These are phyloP conservation scores for Coilia nasus DNA, from an alignment of 2,797 vertebrate genomes.

Conservation along the genomic window DNA sequence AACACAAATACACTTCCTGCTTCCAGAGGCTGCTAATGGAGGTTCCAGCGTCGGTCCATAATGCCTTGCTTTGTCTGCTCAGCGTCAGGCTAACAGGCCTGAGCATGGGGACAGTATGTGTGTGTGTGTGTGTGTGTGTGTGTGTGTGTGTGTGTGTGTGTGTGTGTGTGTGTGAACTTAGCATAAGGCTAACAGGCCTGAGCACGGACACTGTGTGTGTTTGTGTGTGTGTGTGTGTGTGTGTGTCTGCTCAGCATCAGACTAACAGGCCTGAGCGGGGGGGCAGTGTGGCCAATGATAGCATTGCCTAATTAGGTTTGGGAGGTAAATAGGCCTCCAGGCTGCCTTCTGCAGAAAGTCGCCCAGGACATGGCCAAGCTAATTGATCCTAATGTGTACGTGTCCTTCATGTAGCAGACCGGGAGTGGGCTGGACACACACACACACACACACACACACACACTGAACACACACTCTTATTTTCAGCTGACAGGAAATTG, in stretches of 20 bases:
- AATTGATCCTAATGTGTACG: constrained; percentile 62
- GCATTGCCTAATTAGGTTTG: constrained; percentile 64
- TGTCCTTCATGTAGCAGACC: constrained; percentile 59
- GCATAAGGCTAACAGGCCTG: too few species aligned
- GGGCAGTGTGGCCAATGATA: constrained; percentile 61
- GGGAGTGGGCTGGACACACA: background rate
- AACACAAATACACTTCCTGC: background rate
- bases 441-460: constrained; percentile 25
- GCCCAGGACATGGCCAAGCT: constrained; percentile 43
- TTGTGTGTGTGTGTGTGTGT: too few species aligned
- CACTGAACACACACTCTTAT: constrained; percentile 54
- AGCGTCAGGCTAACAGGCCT: too few species aligned
- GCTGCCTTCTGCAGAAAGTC: constrained; percentile 56
- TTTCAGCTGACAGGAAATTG: constrained; percentile 71
- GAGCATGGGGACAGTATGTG: too few species aligned
- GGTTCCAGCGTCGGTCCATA: constrained; percentile 68
- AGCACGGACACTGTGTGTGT: too few species aligned
- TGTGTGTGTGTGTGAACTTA: too few species aligned
- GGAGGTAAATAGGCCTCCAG: constrained; percentile 61
- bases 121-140: too few species aligned
- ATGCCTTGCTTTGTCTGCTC: constrained; percentile 8
- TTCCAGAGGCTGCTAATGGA: constrained; percentile 66
- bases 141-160: too few species aligned
- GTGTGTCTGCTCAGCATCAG: constrained; percentile 67
- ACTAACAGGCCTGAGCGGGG: constrained; percentile 58